phyloP scores from a whole-genome alignment of 1,140 invertebrate genomes.

The Sarcophaga peregrina region DNA sequence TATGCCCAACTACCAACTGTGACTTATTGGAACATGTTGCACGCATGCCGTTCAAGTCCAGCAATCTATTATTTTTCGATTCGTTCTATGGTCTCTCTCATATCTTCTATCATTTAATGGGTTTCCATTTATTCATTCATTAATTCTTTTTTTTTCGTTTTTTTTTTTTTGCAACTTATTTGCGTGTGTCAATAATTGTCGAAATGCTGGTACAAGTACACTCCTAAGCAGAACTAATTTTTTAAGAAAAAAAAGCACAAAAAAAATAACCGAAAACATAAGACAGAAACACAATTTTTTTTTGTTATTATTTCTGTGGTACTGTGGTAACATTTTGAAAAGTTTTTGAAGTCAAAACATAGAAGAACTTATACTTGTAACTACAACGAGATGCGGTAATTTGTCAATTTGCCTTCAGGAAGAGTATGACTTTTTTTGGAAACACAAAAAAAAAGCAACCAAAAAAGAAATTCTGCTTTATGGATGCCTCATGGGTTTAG shows the following conservation, averaged over 20 bases:
- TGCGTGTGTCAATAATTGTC: conserved; percentile 9
- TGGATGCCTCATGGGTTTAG: neutral
- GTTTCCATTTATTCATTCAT: no score
- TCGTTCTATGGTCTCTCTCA: neutral
- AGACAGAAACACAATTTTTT: no score
- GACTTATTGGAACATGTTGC: neutral
- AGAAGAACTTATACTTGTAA: neutral
- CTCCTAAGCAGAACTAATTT: conserved; percentile 2
- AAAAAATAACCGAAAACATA: neutral
- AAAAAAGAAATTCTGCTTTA: neutral
- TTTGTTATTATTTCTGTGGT: no score
- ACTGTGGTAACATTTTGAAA: neutral
- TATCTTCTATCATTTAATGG: neutral
- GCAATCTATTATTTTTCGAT: neutral
- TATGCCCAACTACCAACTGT: neutral
- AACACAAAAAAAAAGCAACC: no score
- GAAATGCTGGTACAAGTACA: neutral
- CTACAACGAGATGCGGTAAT: conserved; percentile 16
- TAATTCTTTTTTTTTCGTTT: no score
- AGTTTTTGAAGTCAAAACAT: neutral
- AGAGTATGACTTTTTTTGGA: conserved; percentile 23
- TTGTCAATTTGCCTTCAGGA: conserved; percentile 31
- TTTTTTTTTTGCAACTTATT: neutral
- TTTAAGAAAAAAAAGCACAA: neutral
- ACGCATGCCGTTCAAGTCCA: neutral